Percentiles rank a stretch among this genome's conserved stretches.
These are phyloP conservation scores for Recurvirostra avosetta DNA, from an alignment of 2,113 vertebrate genomes.

Conservation along the genomic window DNA sequence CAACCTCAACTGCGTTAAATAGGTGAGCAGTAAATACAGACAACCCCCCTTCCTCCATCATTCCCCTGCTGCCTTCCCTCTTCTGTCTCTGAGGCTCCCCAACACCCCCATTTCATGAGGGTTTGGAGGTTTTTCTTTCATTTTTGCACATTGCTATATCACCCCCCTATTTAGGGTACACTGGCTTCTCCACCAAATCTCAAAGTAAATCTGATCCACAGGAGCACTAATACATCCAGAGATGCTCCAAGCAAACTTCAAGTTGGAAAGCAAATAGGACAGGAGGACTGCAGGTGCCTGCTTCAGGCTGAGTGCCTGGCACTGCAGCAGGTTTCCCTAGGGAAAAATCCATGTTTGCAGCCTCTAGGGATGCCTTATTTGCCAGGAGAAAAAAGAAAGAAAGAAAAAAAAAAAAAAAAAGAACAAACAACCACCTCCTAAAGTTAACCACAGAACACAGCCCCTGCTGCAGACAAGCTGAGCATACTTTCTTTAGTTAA, in stretches of 20 bases:
- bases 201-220: background rate
- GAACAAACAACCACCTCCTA: background rate
- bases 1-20: background rate
- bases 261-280: background rate
- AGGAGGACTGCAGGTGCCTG: background rate
- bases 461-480: background rate
- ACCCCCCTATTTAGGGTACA: background rate
- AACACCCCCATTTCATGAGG: background rate
- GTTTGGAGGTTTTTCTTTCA: background rate
- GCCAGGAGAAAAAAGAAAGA: background rate
- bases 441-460: background rate
- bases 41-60: background rate
- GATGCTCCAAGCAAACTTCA: background rate
- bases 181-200: background rate
- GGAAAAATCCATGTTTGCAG: background rate
- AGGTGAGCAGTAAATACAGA: background rate
- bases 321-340: background rate
- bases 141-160: background rate
- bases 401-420: too few relatives aligned
- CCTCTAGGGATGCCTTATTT: background rate
- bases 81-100: background rate
- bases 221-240: background rate
- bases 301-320: background rate
- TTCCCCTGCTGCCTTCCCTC: background rate
- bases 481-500: slow-evolving; percentile 12